A percentile compares a stretch with the other conserved stretches of the same genome.
phyloP scores from a whole-genome alignment of 1,140 invertebrate genomes.

The Drosophila eugracilis region DNA sequence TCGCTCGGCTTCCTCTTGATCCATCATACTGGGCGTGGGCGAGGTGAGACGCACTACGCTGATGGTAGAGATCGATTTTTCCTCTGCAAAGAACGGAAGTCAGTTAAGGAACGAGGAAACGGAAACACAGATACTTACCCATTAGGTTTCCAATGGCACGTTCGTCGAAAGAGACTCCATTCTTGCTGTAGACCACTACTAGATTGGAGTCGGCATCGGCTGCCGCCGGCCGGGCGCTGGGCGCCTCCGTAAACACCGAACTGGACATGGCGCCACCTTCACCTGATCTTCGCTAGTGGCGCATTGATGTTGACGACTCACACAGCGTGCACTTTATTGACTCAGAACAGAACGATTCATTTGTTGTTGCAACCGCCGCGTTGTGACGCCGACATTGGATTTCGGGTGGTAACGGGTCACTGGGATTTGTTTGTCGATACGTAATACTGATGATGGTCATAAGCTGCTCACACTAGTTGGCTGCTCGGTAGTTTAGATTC shows the following conservation, averaged over 20 bases:
- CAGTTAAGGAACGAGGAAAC: not conserved
- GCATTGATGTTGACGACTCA: constrained; percentile 26
- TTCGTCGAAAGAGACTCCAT: constrained; percentile 90
- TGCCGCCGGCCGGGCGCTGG: constrained; percentile 47
- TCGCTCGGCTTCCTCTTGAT: constrained; percentile 77
- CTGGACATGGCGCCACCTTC: constrained; percentile 63
- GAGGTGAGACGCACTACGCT: constrained; percentile 82
- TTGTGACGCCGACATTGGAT: constrained; percentile 69
- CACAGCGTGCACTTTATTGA: constrained; percentile 23
- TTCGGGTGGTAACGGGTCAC: constrained; percentile 16
- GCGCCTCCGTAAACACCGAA: constrained; percentile 77
- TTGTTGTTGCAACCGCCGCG: constrained; percentile 66
- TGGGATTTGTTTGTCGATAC: constrained; percentile 1
- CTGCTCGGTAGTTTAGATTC: not conserved
- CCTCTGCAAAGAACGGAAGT: constrained; percentile 52
- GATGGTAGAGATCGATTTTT: constrained; percentile 79
- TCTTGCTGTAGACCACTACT: constrained; percentile 90
- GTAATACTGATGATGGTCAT: constrained; percentile 23
- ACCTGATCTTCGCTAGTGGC: constrained; percentile 22
- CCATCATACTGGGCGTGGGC: constrained; percentile 82
- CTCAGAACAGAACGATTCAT: constrained; percentile 41
- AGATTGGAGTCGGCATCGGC: constrained; percentile 82
- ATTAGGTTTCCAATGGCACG: constrained; percentile 89
- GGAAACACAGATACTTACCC: constrained; percentile 85
- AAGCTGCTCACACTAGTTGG: not conserved